Evolutionary conservation across 2,888 invertebrate genomes (phyloP).

Genomic region (Eupithecia tripunctaria): DNA sequence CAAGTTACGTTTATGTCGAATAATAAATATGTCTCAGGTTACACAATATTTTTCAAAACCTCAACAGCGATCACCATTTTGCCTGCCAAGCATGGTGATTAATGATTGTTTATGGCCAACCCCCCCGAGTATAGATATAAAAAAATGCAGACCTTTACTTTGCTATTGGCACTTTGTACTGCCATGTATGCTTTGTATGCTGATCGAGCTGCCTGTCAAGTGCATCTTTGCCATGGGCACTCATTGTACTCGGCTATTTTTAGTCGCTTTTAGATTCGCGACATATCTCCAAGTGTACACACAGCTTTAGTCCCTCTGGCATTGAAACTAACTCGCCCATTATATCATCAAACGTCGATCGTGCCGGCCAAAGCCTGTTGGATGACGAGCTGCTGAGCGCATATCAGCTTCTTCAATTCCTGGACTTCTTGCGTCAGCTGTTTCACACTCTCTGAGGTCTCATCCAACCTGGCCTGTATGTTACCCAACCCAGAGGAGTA

Average conservation of each 20-base stretch:
- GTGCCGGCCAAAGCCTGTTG: slow-evolving; percentile 78
- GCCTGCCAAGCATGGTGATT: too few species aligned
- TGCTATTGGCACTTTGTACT: neutral
- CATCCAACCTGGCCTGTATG: slow-evolving; percentile 87
- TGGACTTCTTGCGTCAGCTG: slow-evolving; percentile 87
- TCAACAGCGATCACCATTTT: too few species aligned
- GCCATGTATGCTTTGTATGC: too few species aligned
- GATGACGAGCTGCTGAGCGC: slow-evolving; percentile 79
- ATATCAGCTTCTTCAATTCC: slow-evolving; percentile 86
- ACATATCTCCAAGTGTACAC: slow-evolving; percentile 29
- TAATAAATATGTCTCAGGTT: neutral
- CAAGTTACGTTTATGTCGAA: too few species aligned
- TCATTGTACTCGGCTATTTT: neutral
- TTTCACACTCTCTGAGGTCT: slow-evolving; percentile 87
- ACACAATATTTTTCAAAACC: too few species aligned
- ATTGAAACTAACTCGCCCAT: slow-evolving; percentile 79
- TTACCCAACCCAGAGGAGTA: slow-evolving; percentile 84
- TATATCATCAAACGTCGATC: slow-evolving; percentile 80
- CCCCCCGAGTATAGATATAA: too few species aligned
- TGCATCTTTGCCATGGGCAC: neutral
- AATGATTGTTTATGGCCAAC: too few species aligned
- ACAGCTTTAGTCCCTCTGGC: slow-evolving; percentile 65
- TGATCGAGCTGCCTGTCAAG: neutral
- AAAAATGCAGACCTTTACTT: neutral
- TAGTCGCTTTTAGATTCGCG: slow-evolving; percentile 20